Base-by-base conservation (phyloP, 2,888 invertebrate genomes). In the Epinotia brunnichana region DNA sequence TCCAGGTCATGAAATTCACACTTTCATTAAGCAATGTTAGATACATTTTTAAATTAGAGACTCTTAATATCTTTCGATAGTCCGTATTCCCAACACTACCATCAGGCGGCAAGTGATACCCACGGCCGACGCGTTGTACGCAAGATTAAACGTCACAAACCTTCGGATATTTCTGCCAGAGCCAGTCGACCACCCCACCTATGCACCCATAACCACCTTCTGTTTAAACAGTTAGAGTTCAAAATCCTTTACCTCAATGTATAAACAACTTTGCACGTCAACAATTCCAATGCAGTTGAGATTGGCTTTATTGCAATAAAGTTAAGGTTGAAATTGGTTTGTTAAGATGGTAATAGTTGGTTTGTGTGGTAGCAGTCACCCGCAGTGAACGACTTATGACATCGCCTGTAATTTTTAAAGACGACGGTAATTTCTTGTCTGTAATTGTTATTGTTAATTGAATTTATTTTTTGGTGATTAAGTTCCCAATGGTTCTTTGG, bases 101-200 rank as follows among this genome's bases (percentile, higher is more conserved):
- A 74, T 75, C 79, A 85, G 83, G 82, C 83, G 87, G 86, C 90
- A 81, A 90, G 87, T 91, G 92, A 91, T 90, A 90, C 91, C 90
- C 90, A 88, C 88, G 86, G 86, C 87, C 88, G 87, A 84, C 88
- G 89, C 87, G 90, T 88, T 86, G 85, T 87, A 91, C 91, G 91
- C 91, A 91, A 93, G 92, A 93, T 92, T 92, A 93, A 92, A 92
- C 90, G 92, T 92, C 92, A 92, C 90, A 87, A 90, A 88, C 90
- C 91, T 89, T 90, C 90, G 81, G 82, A 82, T 83, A 85, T 80
- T 83, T 81, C 82, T 73, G 48, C 62, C 67, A 73, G 69, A 56
- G 54, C n/a, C 41, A 77, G 24, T 48, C 70, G 57, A 19, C 60
- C 69, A 73, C 35, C 59, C 51, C 54, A 73, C 69, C 67, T 67